Base-by-base conservation (phyloP, 2,113 vertebrate species). In the Maccullochella peelii region DNA sequence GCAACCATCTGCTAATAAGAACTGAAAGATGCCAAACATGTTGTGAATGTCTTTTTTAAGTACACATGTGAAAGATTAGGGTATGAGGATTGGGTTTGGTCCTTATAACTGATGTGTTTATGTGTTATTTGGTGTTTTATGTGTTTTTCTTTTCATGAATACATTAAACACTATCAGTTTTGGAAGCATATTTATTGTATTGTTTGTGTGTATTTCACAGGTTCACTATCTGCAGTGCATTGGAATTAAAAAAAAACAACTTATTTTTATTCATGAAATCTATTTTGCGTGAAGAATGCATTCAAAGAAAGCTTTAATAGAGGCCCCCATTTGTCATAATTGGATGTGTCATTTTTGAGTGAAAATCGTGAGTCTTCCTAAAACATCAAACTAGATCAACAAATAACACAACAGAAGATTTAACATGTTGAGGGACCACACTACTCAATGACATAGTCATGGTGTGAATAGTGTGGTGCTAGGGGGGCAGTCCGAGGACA, bases 121-220 rank as follows among this genome's bases (percentile, higher is more conserved):
- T 70, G 38, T 49, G 9, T 11, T 33, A 42, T 49, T 38, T 61
- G 49, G 15, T 67, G 1, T 47, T 33, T 4, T 42, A 10, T 59
- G 55, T 50, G 16, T 52, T 50, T 76, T 80, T 77, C 55, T 79
- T 77, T 80, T 66, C 49, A 33, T 78, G 6, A 52, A 67, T 47
- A 63, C 30, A 83, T 49, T 30, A 78, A 79, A 76, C 4, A 18
- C 58, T 10, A 59, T 54, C 9, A 5, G 23, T 38, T 42, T 55
- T 52, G 27, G 16, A 72, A 59, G 12, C 21, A 14, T 2, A 9
- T 58, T 40, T 16, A 15, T 40, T 27, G 18, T 6, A 2, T 25
- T 59, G 50, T 58, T 6, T 47, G 14, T 23, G 21, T 55, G 1
- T 33, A 30, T n/a, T 44, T 11, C 8, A 16, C 18, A 5, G 52